These are phyloP conservation scores for Petromus typicus DNA, from an alignment of 2,113 vertebrate genomes.

Conservation along the genomic window DNA sequence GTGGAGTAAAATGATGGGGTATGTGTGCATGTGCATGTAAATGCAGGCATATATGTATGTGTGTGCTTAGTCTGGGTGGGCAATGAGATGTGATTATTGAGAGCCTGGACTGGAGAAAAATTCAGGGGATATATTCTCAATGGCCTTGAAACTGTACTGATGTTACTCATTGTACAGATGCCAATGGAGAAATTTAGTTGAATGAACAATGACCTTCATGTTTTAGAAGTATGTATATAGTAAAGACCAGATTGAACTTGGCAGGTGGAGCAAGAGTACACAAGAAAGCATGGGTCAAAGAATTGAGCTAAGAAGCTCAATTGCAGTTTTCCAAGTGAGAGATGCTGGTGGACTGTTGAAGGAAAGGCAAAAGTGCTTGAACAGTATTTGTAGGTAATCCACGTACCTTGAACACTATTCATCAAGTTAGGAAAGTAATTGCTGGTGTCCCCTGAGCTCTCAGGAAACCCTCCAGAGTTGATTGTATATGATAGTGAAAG, in stretches of 20 bases:
- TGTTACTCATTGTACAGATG: neutral
- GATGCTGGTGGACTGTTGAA: neutral
- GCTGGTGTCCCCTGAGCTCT: neutral
- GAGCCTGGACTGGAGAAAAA: neutral
- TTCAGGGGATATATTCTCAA: neutral
- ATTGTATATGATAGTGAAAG: neutral
- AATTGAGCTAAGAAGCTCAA: neutral
- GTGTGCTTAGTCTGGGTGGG: neutral
- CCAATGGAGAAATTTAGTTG: neutral
- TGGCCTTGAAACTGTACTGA: neutral
- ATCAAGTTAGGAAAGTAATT: constrained; percentile 23
- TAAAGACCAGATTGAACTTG: neutral
- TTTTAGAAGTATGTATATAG: neutral
- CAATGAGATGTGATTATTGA: neutral
- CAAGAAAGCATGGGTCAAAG: neutral
- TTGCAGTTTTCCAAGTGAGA: neutral
- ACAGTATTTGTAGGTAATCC: constrained; percentile 7
- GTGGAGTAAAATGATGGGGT: neutral
- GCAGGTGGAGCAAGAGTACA: neutral
- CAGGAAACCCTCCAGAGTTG: constrained; percentile 3
- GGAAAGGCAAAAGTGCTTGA: neutral
- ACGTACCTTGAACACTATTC: neutral
- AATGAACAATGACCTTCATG: neutral
- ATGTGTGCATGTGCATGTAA: neutral
- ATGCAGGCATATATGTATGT: too few relatives aligned